Evolutionary conservation across 2,797 vertebrate species (phyloP).

Genomic region (Streptopelia turtur): DNA sequence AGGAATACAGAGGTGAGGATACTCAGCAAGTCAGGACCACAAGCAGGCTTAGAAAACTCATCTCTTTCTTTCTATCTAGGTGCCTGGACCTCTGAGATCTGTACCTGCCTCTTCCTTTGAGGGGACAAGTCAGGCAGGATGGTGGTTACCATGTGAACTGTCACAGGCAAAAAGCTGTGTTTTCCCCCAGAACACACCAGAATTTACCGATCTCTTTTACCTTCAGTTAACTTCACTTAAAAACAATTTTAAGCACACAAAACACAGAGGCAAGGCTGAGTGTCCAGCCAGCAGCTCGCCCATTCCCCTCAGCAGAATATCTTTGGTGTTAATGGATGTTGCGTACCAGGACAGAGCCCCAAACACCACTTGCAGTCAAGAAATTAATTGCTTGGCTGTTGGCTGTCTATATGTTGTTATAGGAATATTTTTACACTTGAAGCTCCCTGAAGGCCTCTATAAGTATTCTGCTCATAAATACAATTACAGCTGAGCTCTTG

Average conservation of each 20-base stretch:
- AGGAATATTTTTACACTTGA: slow-evolving; percentile 70
- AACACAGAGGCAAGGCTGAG: not conserved
- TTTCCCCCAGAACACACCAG: not conserved
- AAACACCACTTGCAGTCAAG: slow-evolving; percentile 29
- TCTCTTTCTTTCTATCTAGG: not conserved
- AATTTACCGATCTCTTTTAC: not conserved
- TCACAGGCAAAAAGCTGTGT: not conserved
- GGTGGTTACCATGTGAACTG: not conserved
- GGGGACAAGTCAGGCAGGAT: not conserved
- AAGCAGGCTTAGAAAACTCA: not conserved
- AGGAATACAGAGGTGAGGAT: not conserved
- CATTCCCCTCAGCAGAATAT: not conserved
- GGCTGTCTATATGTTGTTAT: slow-evolving; percentile 67
- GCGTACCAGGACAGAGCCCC: not conserved
- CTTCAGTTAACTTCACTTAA: not conserved
- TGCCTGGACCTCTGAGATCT: not conserved
- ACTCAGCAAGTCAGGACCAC: not conserved
- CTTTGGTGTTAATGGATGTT: slow-evolving; percentile 24
- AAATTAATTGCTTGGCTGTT: slow-evolving; percentile 70
- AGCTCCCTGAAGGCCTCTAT: slow-evolving; percentile 65
- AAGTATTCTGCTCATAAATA: slow-evolving; percentile 77
- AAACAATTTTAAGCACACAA: not conserved
- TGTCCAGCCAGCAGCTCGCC: slow-evolving; percentile 3
- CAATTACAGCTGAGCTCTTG: slow-evolving; percentile 66
- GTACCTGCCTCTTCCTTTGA: not conserved